These are phyloP conservation scores for Enoplolaimus lenunculus DNA, from an alignment of 2,888 invertebrate species.

Conservation along the genomic window DNA sequence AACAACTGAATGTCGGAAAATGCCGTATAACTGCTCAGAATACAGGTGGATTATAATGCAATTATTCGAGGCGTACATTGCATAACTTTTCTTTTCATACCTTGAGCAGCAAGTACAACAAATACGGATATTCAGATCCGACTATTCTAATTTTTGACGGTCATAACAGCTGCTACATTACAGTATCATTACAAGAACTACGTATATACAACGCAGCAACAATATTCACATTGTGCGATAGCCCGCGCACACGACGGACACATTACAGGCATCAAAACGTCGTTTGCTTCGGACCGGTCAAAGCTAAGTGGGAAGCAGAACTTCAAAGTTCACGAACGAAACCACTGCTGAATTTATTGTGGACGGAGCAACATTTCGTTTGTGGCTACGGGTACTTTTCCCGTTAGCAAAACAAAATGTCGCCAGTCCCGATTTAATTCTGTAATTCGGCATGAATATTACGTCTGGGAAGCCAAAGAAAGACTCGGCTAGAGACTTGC, in stretches of 20 bases:
- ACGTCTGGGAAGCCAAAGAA: too few relatives aligned
- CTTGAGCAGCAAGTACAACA: too few relatives aligned
- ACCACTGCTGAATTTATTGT: neutral
- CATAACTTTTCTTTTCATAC: neutral
- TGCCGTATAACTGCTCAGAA: neutral
- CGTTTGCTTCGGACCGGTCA: too few relatives aligned
- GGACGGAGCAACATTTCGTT: neutral
- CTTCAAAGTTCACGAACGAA: neutral
- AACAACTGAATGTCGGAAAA: neutral
- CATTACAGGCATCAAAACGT: too few relatives aligned
- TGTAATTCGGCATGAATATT: neutral
- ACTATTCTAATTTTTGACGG: neutral
- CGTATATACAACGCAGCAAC: too few relatives aligned
- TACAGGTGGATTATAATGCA: neutral
- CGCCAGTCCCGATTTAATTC: neutral
- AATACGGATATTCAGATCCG: neutral
- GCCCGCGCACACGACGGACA: constrained; percentile 5
- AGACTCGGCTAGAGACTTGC: too few relatives aligned
- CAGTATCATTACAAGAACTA: too few relatives aligned
- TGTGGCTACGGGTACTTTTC: too few relatives aligned
- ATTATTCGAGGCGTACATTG: neutral
- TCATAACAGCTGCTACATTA: too few relatives aligned
- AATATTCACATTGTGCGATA: neutral
- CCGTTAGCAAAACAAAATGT: too few relatives aligned
- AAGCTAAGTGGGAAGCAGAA: constrained; percentile 1